Percentiles rank a stretch among this genome's conserved stretches.
phyloP scores from a whole-genome alignment of 1,140 invertebrate species.

The Zaprionus camerounensis region DNA sequence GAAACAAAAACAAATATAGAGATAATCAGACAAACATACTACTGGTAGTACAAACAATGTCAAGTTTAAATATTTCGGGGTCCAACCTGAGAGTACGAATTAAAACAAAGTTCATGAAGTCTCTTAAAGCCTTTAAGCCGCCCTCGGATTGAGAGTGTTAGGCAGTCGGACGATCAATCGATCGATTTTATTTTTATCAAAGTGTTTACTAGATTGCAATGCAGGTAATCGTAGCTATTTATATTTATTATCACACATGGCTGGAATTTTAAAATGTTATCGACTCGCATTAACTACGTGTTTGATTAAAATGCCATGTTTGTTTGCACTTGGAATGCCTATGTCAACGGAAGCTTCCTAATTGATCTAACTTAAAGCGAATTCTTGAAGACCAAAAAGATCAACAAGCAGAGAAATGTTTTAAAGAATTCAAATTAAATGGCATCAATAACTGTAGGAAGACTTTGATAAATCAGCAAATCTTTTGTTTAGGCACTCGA shows the following conservation, averaged over 20 bases:
- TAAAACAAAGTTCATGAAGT: neutral
- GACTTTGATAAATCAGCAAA: neutral
- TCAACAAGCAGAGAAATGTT: neutral
- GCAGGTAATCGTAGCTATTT: constrained; percentile 23
- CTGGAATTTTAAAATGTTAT: constrained; percentile 34
- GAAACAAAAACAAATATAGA: neutral
- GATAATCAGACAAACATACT: constrained; percentile 13
- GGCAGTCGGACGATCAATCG: neutral
- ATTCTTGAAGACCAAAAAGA: neutral
- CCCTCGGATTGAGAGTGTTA: neutral
- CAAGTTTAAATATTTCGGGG: constrained; percentile 68
- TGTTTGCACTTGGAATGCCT: constrained; percentile 5
- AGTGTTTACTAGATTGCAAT: constrained; percentile 8
- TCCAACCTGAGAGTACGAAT: neutral
- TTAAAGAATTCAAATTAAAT: neutral
- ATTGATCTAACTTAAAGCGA: neutral
- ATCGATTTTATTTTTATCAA: constrained; percentile 8
- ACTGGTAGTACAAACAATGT: constrained; percentile 58
- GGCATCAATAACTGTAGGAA: neutral
- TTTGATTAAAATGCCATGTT: constrained; percentile 33
- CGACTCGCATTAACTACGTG: constrained; percentile 5
- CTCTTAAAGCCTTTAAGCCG: neutral
- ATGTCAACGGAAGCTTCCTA: neutral
- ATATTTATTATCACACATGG: constrained; percentile 30
- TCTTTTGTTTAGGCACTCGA: neutral